phyloP scores from a whole-genome alignment of 2,113 vertebrate species.

The Addax nasomaculatus region DNA sequence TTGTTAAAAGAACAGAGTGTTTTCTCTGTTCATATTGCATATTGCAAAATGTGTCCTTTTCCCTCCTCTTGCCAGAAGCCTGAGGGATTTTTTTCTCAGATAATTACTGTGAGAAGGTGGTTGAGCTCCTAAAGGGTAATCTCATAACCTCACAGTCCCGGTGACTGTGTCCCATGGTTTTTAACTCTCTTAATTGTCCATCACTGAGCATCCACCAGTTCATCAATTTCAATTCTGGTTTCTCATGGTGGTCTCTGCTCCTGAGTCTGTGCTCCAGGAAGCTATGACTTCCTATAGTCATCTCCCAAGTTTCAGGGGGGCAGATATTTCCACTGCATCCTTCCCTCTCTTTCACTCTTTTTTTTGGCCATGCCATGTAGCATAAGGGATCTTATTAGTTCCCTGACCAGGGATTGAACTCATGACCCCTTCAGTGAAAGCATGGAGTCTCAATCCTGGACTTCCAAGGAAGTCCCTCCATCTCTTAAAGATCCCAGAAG shows the following conservation, averaged over 20 bases:
- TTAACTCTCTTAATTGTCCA: background rate
- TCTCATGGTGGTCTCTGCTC: background rate
- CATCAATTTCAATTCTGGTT: background rate
- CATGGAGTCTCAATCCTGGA: background rate
- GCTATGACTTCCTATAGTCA: background rate
- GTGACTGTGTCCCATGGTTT: background rate
- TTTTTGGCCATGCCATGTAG: background rate
- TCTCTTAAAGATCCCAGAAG: background rate
- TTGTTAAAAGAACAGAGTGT: background rate
- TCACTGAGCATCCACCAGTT: background rate
- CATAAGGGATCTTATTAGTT: background rate
- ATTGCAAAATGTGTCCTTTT: background rate
- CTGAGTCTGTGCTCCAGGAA: background rate
- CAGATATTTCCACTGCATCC: background rate
- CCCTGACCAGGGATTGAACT: background rate
- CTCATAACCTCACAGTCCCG: background rate
- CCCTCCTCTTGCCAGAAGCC: background rate
- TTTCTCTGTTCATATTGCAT: background rate
- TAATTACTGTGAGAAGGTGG: background rate
- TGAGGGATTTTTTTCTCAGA: background rate
- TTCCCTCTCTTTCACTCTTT: background rate
- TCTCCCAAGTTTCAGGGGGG: background rate
- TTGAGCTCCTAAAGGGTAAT: background rate
- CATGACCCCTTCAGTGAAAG: background rate
- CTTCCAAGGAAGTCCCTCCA: background rate